A percentile compares a stretch with the other conserved stretches of the same genome.
phyloP scores from a whole-genome alignment of 1,140 invertebrate species.

The Drosophila auraria region DNA sequence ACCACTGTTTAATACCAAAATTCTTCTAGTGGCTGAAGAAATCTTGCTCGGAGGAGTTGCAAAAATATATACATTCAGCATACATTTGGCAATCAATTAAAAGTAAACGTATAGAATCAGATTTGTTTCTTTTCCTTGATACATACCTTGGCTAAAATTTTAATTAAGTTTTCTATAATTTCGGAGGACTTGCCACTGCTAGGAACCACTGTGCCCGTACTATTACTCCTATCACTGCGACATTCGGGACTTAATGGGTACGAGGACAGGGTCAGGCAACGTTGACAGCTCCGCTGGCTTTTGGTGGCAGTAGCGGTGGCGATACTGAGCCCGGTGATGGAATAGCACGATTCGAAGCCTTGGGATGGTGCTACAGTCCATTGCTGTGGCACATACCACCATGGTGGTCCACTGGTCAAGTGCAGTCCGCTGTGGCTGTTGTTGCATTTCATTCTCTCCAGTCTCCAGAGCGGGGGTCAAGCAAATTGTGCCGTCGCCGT shows the following conservation, averaged over 20 bases:
- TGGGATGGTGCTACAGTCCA: not conserved
- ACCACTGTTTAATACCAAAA: too few species aligned
- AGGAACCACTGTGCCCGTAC: conserved; percentile 11
- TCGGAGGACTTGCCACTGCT: not conserved
- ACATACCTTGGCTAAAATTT: not conserved
- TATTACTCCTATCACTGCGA: conserved; percentile 3
- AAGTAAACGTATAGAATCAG: too few species aligned
- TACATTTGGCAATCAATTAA: too few species aligned
- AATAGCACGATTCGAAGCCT: not conserved
- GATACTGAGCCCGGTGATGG: not conserved
- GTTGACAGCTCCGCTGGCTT: conserved; percentile 31
- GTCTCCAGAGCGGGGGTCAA: conserved; percentile 43
- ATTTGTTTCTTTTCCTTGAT: not conserved
- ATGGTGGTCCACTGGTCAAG: conserved; percentile 51
- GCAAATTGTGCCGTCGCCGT: conserved; percentile 42
- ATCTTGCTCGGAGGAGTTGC: too few species aligned
- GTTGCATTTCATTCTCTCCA: conserved; percentile 13
- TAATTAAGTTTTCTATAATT: not conserved
- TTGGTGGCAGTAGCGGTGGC: not conserved
- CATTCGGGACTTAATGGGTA: conserved; percentile 17
- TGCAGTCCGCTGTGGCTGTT: conserved; percentile 41
- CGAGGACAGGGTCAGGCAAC: conserved; percentile 22
- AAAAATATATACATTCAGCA: too few species aligned
- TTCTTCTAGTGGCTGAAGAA: too few species aligned
- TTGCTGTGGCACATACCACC: conserved; percentile 22